Evolutionary conservation across 2,888 invertebrate genomes (phyloP), one percentile per base, ranked within the genome.

Genomic region (Cabera pusaria): DNA sequence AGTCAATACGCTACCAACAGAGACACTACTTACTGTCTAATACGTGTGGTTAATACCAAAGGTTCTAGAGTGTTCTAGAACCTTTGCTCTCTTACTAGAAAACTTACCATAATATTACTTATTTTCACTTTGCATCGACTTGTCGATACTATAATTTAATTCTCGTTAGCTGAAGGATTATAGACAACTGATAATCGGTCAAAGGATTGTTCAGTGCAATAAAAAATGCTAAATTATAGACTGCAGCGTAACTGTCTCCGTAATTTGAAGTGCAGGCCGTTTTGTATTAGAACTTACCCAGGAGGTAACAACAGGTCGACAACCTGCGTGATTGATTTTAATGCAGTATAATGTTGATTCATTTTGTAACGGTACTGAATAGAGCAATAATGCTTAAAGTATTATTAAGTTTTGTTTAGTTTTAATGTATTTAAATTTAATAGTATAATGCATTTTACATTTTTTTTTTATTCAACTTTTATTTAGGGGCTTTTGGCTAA

Each of bases 181-280:
- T 20, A 40, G 17, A 41, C 12, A 16, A 28, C 21, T 17, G 24
- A 10, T 35, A 31, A 31, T 40, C 23, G 20, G 35, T 21, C 25
- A 35, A 34, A 35, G 35, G 21, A 21, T 24, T 31, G 7, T 26
- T 16, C 3, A 7, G 16, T 23, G 22, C 22, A 24, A 45, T 53
- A 58, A 65, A 68, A 77, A 72, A 60, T 59, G 59, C 61, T 43
- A 74, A 76, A 82, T 82, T 75, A 78, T 65, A 75, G 66, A 52
- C 54, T 53, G 45, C 27, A 52, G 37, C 46, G 41, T 51, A 56
- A 51, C 49, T 49, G 43, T 51, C 52, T 57, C 39, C 54, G 62
- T 77, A 75, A 81, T 77, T 74, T 71, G 68, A 44, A 61, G 18
- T 52, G 52, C 67, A 67, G 66, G 56, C 57, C 50, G 66, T 44